These are phyloP conservation scores for Agrilus biguttatus DNA, from an alignment of 2,888 invertebrate genomes.

Conservation along the genomic window DNA sequence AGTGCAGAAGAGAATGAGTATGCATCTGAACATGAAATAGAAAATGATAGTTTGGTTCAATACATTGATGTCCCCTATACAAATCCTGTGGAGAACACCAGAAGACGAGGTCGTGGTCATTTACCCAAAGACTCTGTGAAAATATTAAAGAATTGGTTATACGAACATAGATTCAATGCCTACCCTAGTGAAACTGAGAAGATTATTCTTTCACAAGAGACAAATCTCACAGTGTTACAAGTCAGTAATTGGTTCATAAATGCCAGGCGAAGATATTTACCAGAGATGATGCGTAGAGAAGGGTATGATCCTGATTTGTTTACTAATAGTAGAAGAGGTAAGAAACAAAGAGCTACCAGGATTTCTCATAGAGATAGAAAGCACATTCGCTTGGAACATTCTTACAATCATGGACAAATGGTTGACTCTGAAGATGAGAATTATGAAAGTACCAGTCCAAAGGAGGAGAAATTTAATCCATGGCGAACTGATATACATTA, in stretches of 20 bases:
- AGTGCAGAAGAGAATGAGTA: conserved; percentile 14
- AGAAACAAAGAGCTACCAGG: conserved; percentile 15
- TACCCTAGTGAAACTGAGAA: conserved; percentile 32
- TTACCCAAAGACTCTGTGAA: conserved; percentile 30
- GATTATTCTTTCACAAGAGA: conserved; percentile 28
- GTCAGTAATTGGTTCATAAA: conserved; percentile 33
- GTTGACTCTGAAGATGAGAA: conserved; percentile 17
- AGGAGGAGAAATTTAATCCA: conserved; percentile 26
- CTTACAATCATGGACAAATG: conserved; percentile 16
- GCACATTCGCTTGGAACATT: conserved; percentile 13
- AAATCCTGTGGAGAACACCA: conserved; percentile 15
- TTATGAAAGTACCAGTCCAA: conserved; percentile 10
- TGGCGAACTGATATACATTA: conserved; percentile 32
- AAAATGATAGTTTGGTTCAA: conserved; percentile 8
- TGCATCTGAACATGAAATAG: conserved; percentile 10
- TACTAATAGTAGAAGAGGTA: conserved; percentile 27
- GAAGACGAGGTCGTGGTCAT: conserved; percentile 24
- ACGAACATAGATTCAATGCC: conserved; percentile 30
- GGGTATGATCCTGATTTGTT: conserved; percentile 30
- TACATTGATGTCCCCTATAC: conserved; percentile 13
- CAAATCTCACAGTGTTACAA: conserved; percentile 28
- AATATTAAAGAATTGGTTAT: conserved; percentile 29
- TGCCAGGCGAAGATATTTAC: conserved; percentile 26
- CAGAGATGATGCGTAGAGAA: conserved; percentile 31
- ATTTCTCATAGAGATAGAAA: conserved; percentile 20